Evolutionary conservation across 2,888 invertebrate species (phyloP).

Genomic region (Tipula helvola): DNA sequence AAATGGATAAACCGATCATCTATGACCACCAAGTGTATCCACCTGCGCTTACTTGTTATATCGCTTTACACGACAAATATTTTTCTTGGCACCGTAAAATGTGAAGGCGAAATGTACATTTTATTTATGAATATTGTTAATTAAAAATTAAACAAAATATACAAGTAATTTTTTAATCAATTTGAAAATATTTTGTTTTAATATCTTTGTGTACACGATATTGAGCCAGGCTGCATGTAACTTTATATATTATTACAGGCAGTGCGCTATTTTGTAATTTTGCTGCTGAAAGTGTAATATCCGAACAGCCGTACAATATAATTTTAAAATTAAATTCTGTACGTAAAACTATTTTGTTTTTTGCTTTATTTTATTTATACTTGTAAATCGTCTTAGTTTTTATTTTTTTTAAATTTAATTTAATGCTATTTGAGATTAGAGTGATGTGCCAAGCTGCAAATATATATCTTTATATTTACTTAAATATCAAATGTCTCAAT

Average conservation of each 20-base stretch:
- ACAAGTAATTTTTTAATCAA: not conserved
- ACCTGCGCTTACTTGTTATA: not conserved
- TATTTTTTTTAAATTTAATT: not conserved
- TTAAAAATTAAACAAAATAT: not conserved
- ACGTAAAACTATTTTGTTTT: not conserved
- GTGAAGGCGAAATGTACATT: not conserved
- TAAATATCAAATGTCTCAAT: not conserved
- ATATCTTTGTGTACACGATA: not conserved
- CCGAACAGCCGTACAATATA: not conserved
- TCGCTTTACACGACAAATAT: not conserved
- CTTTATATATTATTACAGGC: not conserved
- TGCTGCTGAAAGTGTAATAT: not conserved
- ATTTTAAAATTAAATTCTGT: not conserved
- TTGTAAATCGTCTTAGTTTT: constrained; percentile 1
- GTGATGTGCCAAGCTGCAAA: not conserved
- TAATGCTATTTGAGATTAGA: not conserved
- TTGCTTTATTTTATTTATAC: not conserved
- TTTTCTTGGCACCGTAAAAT: not conserved
- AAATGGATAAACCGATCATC: not conserved
- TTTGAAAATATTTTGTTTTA: not conserved
- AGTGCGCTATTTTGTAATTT: not conserved
- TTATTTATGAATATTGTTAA: not conserved
- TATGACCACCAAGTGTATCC: not conserved
- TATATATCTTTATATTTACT: not conserved
- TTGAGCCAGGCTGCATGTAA: not conserved